These are phyloP conservation scores for Marcusenius ussheri DNA, from an alignment of 2,113 vertebrate genomes.

Conservation along the genomic window DNA sequence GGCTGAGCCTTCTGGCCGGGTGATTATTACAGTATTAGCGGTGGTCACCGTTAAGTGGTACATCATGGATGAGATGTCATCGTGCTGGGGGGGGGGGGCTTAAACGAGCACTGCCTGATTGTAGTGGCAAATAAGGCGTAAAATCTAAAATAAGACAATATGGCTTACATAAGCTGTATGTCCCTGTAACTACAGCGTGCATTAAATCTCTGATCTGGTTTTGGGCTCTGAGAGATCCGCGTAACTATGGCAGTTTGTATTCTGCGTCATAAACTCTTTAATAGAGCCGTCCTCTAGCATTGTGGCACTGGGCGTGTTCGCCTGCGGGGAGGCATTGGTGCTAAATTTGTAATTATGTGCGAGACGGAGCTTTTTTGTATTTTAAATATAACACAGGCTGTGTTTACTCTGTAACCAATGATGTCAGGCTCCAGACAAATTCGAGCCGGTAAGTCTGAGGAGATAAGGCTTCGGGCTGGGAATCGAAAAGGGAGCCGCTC, in stretches of 20 bases:
- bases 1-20: background rate
- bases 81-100: background rate
- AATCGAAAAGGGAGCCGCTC: background rate
- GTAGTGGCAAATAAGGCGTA: background rate
- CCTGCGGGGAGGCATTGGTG: constrained; percentile 44
- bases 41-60: background rate
- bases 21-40: background rate
- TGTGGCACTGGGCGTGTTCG: constrained; percentile 59
- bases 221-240: constrained; percentile 20
- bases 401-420: constrained; percentile 57
- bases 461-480: background rate
- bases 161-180: background rate
- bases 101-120: background rate
- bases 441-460: constrained; percentile 28
- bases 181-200: background rate
- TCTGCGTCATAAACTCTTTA: constrained; percentile 36
- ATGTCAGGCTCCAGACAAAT: constrained; percentile 43
- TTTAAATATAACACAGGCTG: constrained; percentile 46
- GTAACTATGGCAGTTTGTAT: constrained; percentile 13
- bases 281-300: constrained; percentile 45
- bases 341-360: constrained; percentile 57
- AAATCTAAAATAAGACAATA: constrained; percentile 6
- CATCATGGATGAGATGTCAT: background rate
- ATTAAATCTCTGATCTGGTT: constrained; percentile 13
- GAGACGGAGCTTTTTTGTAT: constrained; percentile 40